phyloP scores from a whole-genome alignment of 2,888 invertebrate genomes.

The Phortica magna region DNA sequence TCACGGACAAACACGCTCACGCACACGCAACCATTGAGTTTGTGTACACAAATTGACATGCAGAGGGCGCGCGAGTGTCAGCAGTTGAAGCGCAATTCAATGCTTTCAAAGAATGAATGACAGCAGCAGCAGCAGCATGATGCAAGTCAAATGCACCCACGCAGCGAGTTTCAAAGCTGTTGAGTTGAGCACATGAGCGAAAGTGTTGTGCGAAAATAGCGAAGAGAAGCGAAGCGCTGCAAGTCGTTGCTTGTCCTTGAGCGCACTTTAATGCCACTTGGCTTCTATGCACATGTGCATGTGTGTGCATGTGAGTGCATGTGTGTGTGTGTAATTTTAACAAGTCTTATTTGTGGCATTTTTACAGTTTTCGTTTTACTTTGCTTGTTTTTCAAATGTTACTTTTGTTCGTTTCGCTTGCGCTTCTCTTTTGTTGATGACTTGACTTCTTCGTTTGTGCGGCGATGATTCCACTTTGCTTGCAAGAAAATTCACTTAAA shows the following conservation, averaged over 20 bases:
- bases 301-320: background rate
- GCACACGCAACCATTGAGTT: conserved; percentile 7
- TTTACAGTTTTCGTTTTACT: conserved; percentile 1
- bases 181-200: background rate
- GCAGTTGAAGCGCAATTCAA: conserved; percentile 21
- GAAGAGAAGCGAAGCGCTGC: background rate
- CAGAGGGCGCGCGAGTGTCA: background rate
- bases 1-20: conserved; percentile 25
- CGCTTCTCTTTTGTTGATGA: conserved; percentile 17
- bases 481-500: conserved; percentile 42
- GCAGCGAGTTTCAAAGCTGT: background rate
- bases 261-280: conserved; percentile 71
- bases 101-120: conserved; percentile 8
- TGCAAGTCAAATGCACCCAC: background rate
- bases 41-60: background rate
- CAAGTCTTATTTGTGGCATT: conserved; percentile 48
- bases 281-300: conserved; percentile 57
- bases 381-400: conserved; percentile 14
- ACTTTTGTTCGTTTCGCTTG: conserved; percentile 27
- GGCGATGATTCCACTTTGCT: conserved; percentile 33
- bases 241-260: conserved; percentile 57
- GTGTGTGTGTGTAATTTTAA: conserved; percentile 58
- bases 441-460: conserved; percentile 42
- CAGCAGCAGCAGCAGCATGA: background rate
- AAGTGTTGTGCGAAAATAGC: background rate